These are phyloP conservation scores for Ephialtes manifestator DNA, from an alignment of 2,888 invertebrate genomes.

Conservation along the genomic window DNA sequence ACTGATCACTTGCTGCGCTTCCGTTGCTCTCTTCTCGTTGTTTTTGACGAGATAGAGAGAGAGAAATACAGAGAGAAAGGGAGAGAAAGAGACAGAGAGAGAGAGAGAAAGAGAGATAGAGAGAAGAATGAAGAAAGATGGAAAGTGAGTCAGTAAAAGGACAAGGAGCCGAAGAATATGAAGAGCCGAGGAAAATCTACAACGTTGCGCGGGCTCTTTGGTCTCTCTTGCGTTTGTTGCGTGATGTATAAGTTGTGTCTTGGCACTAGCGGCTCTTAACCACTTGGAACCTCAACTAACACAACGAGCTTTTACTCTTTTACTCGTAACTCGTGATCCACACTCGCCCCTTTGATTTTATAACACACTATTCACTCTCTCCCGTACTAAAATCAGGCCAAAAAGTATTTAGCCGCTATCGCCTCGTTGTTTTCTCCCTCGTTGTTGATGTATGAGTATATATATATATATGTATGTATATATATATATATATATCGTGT, in stretches of 20 bases:
- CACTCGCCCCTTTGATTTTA: not conserved
- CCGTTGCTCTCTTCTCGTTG: not conserved
- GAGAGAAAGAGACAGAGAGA: not conserved
- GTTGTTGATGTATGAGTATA: not conserved
- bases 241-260: slow-evolving; percentile 37
- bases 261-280: slow-evolving; percentile 54
- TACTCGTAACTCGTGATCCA: not conserved
- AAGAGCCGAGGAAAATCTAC: slow-evolving; percentile 38
- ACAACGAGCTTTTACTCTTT: slow-evolving; percentile 5
- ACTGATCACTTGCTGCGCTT: slow-evolving; percentile 31
- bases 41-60: not conserved
- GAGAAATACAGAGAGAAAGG: not conserved
- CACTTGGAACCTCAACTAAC: slow-evolving; percentile 55
- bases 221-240: not conserved
- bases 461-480: too few relatives aligned
- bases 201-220: slow-evolving; percentile 9
- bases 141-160: slow-evolving; percentile 2
- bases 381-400: slow-evolving; percentile 26
- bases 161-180: slow-evolving; percentile 39
- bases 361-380: slow-evolving; percentile 21
- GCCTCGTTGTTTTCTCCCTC: slow-evolving; percentile 22
- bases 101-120: not conserved
- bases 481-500: not conserved
- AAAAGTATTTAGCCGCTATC: not conserved
- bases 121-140: not conserved